Evolutionary conservation across 2,888 invertebrate species (phyloP), one percentile per base, ranked within the genome.

Genomic region (Zaprionus bogoriensis): DNA sequence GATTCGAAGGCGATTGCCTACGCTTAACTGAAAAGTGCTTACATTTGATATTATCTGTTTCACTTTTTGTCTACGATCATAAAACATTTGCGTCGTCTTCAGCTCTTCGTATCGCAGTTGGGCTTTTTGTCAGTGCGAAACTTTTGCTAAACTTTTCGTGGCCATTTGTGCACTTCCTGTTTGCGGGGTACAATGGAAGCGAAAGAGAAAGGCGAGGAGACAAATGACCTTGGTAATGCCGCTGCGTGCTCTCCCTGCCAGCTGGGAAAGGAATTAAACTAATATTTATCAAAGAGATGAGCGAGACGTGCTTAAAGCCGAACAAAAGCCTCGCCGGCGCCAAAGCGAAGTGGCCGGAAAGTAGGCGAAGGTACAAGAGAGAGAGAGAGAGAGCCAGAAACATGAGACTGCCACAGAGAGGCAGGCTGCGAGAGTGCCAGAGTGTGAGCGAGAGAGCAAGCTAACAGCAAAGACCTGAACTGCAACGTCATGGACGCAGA

Each of bases 201-300:
- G 28, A 28, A 1, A 28, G 4, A 28, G 28, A 28, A 28, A 10
- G 4, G 28, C n/a, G n/a, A n/a, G 32, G 3, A 4, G n/a, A 36
- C 3, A 52, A 59, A 52, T 45, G 52, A 42, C 74, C 72, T 64
- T 69, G 60, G 25, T 10, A 28, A 10, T 38, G 38, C 51, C 50
- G 7, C 45, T 52, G 39, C 12, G 28, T 14, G 38, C 45, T 47
- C 23, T 25, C 27, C 14, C 25, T 28, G 64, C n/a, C 64, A 59
- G 60, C 62, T 63, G 60, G 51, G 58, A 76, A 77, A 57, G 83
- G 83, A 79, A 85, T 82, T 82, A 87, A 85, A 77, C 84, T 69
- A 87, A 84, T 85, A 87, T 84, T 87, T 87, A 75, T 79, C 75
- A 82, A 85, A 85, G 70, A 75, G 72, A 72, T 85, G 80, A 79